Evolutionary conservation across 2,113 vertebrate genomes (phyloP).

Genomic region (Prunella fulvescens): DNA sequence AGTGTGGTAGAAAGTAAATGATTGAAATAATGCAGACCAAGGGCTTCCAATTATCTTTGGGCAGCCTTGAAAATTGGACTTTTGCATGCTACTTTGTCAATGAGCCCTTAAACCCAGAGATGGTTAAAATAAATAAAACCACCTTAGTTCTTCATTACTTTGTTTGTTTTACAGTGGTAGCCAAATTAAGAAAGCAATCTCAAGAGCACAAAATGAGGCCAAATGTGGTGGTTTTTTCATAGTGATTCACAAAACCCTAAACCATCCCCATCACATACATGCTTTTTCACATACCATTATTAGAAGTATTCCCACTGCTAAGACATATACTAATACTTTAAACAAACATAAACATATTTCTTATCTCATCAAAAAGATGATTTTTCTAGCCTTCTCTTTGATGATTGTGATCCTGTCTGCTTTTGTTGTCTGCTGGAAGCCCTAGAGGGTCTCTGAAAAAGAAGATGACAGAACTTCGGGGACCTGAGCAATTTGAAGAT

Average conservation of each 20-base stretch:
- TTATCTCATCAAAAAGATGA: neutral
- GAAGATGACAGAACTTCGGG: neutral
- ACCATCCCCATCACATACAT: neutral
- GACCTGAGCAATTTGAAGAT: slow-evolving; percentile 20
- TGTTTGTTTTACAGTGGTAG: neutral
- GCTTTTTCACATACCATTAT: neutral
- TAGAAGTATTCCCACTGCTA: neutral
- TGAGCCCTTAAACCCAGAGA: neutral
- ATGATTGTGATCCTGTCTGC: slow-evolving; percentile 2
- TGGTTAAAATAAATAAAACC: neutral
- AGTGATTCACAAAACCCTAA: neutral
- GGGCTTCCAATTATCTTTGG: neutral
- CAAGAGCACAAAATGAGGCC: neutral
- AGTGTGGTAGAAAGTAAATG: neutral
- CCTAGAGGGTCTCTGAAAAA: neutral
- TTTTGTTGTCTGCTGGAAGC: slow-evolving; percentile 24
- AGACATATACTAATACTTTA: neutral
- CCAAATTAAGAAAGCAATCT: neutral
- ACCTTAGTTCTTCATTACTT: neutral
- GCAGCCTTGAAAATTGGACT: neutral
- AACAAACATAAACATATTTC: slow-evolving; percentile 21
- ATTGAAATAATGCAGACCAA: slow-evolving; percentile 1
- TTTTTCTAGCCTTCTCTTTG: neutral
- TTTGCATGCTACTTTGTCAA: neutral
- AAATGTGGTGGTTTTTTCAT: neutral